Conservation (phyloP, 2,888 invertebrate species). For the Cryptosula pallasiana region DNA sequence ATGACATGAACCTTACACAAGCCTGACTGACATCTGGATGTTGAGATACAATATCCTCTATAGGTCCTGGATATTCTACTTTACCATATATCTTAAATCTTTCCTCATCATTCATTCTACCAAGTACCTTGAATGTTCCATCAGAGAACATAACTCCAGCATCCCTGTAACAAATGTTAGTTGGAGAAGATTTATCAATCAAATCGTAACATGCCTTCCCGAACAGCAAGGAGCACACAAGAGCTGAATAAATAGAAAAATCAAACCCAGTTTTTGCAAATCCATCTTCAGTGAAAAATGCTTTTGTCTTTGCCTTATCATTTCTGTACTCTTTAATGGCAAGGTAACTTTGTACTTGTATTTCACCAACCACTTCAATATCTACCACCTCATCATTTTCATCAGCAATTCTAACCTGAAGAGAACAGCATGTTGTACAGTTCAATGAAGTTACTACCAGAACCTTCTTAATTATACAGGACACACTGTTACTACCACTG, state of each 20-base stretch:
- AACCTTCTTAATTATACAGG: too few relatives aligned
- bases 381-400: not conserved
- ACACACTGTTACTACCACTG: too few relatives aligned
- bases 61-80: not conserved
- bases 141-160: slow-evolving; percentile 6
- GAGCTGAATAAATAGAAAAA: not conserved
- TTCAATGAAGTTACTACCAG: too few relatives aligned
- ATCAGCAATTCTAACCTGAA: slow-evolving; percentile 2
- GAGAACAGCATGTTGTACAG: not conserved
- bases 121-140: not conserved
- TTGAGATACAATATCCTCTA: not conserved
- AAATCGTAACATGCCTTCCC: too few relatives aligned
- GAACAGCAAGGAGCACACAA: too few relatives aligned
- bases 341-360: not conserved
- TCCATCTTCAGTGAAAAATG: not conserved
- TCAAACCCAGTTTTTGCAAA: slow-evolving; percentile 2
- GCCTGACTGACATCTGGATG: not conserved
- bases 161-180: slow-evolving; percentile 6
- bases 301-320: not conserved
- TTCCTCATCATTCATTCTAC: not conserved
- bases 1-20: too few relatives aligned
- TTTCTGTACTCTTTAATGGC: not conserved
- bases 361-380: not conserved
- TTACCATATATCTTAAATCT: slow-evolving; percentile 15
- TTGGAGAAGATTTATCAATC: too few relatives aligned